These are phyloP conservation scores for Miltochrista miniata DNA, from an alignment of 2,888 invertebrate genomes.

Conservation along the genomic window DNA sequence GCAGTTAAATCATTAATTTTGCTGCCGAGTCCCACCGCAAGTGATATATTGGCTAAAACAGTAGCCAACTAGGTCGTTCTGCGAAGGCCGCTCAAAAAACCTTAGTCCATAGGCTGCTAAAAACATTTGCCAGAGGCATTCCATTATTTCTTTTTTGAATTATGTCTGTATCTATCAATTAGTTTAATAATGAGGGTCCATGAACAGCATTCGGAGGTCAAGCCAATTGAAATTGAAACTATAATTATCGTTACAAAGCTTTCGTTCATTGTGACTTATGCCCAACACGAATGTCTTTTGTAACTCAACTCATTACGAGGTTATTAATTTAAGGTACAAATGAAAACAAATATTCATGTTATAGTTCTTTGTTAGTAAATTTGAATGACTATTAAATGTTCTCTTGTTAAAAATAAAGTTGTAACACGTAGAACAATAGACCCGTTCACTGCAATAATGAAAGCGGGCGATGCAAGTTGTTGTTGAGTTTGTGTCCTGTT, in stretches of 20 bases:
- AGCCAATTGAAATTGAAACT: slow-evolving; percentile 31
- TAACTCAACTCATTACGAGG: slow-evolving; percentile 33
- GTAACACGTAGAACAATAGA: background rate
- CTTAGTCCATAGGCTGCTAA: slow-evolving; percentile 9
- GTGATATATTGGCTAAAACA: background rate
- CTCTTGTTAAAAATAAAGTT: background rate
- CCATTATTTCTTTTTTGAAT: slow-evolving; percentile 37
- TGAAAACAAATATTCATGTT: slow-evolving; percentile 16
- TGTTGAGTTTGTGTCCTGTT: no score
- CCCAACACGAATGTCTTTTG: slow-evolving; percentile 20
- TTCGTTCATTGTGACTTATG: slow-evolving; percentile 38
- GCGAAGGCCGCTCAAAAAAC: background rate
- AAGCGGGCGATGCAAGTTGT: no score
- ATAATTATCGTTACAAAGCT: slow-evolving; percentile 39
- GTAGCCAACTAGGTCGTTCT: background rate
- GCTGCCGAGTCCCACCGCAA: background rate
- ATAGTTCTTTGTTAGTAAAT: slow-evolving; percentile 8
- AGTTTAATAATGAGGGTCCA: slow-evolving; percentile 41
- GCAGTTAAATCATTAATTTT: no score
- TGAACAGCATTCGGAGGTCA: slow-evolving; percentile 30
- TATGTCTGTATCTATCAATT: slow-evolving; percentile 38
- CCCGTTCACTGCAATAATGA: no score
- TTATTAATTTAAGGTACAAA: slow-evolving; percentile 24
- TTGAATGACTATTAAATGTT: background rate
- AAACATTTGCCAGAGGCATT: slow-evolving; percentile 30